Conservation (phyloP, 2,113 vertebrate species). For the Erythrolamprus reginae region DNA sequence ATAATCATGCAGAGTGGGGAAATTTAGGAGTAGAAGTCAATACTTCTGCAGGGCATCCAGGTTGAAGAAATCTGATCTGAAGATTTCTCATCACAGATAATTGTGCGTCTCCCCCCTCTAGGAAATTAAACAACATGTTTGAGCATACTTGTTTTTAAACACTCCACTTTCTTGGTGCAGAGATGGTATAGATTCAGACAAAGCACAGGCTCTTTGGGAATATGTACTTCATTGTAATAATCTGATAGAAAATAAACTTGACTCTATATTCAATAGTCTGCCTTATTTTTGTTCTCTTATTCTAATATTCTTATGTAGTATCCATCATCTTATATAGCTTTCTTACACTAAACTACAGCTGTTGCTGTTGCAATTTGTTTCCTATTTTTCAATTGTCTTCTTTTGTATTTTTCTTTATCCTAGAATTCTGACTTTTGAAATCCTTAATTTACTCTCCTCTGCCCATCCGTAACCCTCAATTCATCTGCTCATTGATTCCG, state of each 20-base stretch:
- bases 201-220: no score
- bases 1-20: no score
- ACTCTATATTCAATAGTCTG: neutral
- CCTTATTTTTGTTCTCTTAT: neutral
- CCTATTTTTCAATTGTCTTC: neutral
- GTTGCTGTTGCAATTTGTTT: neutral
- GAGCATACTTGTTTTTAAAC: no score
- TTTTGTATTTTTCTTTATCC: neutral
- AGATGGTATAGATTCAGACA: no score
- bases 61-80: no score
- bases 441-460: neutral
- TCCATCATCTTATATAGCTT: neutral
- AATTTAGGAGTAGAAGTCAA: no score
- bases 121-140: no score
- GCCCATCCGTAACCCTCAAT: neutral
- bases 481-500: neutral
- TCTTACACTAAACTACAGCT: neutral
- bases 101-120: no score
- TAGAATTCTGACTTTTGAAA: neutral
- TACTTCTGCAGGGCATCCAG: no score
- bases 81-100: no score
- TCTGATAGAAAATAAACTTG: neutral
- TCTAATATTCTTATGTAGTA: neutral
- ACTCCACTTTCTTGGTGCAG: no score
- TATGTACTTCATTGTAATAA: neutral